Evolutionary conservation across 2,888 invertebrate species (phyloP).

Genomic region (Lagria hirta): DNA sequence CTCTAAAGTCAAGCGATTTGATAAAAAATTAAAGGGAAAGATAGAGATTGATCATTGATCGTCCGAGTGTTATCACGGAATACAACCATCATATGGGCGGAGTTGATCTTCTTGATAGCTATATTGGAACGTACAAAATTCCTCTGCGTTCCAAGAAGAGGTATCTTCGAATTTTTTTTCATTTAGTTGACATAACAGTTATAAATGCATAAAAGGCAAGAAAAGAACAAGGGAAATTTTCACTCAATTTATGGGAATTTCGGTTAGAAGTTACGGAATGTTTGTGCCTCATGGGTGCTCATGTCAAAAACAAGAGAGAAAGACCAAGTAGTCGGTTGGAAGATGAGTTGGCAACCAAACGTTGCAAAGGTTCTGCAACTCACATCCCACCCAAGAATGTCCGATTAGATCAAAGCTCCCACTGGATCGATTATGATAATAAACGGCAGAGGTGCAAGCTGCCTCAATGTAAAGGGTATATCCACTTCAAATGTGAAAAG

Average conservation of each 20-base stretch:
- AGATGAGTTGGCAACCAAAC: background rate
- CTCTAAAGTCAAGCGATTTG: conserved; percentile 12
- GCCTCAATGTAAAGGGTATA: conserved; percentile 14
- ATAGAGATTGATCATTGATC: conserved; percentile 12
- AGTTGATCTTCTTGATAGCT: conserved; percentile 21
- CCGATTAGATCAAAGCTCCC: background rate
- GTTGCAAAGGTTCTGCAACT: background rate
- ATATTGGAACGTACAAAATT: conserved; percentile 24
- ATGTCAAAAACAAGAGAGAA: conserved; percentile 6
- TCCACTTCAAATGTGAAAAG: conserved; percentile 6
- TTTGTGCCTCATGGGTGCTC: background rate
- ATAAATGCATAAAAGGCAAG: conserved; percentile 21
- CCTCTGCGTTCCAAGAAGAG: conserved; percentile 15
- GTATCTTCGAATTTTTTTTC: conserved; percentile 25
- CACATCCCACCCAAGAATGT: conserved; percentile 18
- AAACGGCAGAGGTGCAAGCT: conserved; percentile 20
- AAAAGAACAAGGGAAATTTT: conserved; percentile 1
- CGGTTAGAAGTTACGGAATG: conserved; percentile 1
- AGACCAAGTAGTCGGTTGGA: conserved; percentile 5
- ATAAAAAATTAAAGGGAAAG: conserved; percentile 19
- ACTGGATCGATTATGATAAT: background rate
- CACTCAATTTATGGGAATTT: conserved; percentile 1
- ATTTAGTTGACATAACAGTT: conserved; percentile 16
- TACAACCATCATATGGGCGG: conserved; percentile 35
- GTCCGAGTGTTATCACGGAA: conserved; percentile 19